Conservation (phyloP, 1,140 invertebrate species). For the Latrodectus geometricus region DNA sequence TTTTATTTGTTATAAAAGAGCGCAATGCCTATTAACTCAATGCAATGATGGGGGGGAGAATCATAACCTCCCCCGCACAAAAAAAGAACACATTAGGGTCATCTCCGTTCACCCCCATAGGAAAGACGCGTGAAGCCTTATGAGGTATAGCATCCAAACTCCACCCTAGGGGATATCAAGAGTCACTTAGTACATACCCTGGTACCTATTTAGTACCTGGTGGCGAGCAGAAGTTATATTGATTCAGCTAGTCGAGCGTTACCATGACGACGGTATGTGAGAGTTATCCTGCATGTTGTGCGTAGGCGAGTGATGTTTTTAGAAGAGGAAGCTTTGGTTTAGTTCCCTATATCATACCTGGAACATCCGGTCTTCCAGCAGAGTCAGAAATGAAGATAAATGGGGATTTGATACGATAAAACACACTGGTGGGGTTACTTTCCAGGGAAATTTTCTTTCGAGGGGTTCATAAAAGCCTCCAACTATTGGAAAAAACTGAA, state of each 20-base stretch:
- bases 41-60: too few relatives aligned
- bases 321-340: background rate
- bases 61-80: too few relatives aligned
- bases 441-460: too few relatives aligned
- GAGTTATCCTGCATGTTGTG: background rate
- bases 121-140: background rate
- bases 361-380: background rate
- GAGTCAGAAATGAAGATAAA: background rate
- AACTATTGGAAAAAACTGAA: too few relatives aligned
- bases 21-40: too few relatives aligned
- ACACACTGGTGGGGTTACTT: too few relatives aligned
- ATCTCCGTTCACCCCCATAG: background rate
- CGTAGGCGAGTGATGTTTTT: background rate
- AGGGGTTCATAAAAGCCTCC: too few relatives aligned
- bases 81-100: too few relatives aligned
- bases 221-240: background rate
- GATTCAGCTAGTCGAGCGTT: background rate
- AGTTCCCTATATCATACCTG: background rate
- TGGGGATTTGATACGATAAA: background rate
- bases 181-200: background rate
- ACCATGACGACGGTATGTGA: background rate
- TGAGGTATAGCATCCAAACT: background rate
- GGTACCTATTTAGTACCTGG: background rate
- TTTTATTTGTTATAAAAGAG: too few relatives aligned
- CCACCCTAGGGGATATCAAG: background rate